Evolutionary conservation across 2,113 vertebrate species (phyloP).

Genomic region (Polypterus senegalus): DNA sequence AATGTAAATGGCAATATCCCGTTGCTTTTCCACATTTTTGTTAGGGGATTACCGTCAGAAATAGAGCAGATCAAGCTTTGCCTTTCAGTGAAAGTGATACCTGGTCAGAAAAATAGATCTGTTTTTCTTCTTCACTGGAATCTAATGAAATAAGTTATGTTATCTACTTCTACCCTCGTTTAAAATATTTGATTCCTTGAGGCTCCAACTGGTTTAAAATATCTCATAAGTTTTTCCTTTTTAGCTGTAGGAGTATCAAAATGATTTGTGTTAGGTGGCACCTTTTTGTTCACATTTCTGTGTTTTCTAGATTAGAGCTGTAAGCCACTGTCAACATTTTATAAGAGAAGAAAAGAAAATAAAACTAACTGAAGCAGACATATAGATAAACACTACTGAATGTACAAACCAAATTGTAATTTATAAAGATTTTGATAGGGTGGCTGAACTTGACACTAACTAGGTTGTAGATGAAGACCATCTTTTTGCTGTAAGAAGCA

Average conservation of each 20-base stretch:
- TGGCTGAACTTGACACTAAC: too few relatives aligned
- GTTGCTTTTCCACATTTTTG: conserved; percentile 9
- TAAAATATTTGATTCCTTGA: neutral
- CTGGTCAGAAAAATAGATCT: neutral
- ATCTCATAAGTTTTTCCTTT: neutral
- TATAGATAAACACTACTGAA: too few relatives aligned
- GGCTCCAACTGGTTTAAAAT: neutral
- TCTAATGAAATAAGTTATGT: neutral
- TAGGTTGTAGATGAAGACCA: too few relatives aligned
- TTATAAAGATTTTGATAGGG: too few relatives aligned
- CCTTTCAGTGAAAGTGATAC: neutral
- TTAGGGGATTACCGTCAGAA: neutral
- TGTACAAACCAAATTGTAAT: too few relatives aligned
- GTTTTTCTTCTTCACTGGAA: conserved; percentile 2
- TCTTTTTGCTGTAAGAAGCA: too few relatives aligned
- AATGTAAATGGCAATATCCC: conserved; percentile 1
- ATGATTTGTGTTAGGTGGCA: neutral
- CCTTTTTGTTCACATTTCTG: conserved; percentile 4
- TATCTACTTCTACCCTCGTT: neutral
- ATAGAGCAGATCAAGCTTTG: neutral
- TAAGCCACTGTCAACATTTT: too few relatives aligned
- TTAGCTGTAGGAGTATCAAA: neutral
- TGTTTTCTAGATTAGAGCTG: too few relatives aligned
- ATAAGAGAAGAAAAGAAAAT: too few relatives aligned
- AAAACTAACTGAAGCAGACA: too few relatives aligned